Conservation (phyloP, 2,113 vertebrate species). For the Myotis brandtii region DNA sequence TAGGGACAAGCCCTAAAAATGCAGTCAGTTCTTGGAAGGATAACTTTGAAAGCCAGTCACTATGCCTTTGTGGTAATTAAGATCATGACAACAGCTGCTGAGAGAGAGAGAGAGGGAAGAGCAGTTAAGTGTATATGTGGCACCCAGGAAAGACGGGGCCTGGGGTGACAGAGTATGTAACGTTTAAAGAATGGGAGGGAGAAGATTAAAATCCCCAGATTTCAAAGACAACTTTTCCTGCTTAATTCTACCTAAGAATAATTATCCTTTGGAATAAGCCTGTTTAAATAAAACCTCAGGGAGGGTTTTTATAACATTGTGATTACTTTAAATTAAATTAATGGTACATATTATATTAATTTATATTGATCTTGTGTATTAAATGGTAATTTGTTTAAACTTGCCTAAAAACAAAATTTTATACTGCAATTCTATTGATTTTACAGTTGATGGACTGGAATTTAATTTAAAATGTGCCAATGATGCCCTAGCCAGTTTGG, state of each 20-base stretch:
- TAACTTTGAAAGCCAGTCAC: neutral
- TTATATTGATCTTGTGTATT: neutral
- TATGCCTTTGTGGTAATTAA: neutral
- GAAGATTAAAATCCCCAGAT: neutral
- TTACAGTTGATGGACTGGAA: neutral
- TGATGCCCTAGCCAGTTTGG: neutral
- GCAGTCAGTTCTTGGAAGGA: neutral
- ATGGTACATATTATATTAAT: neutral
- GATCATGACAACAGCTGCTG: neutral
- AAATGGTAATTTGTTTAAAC: neutral
- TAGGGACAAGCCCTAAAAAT: neutral
- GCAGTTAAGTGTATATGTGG: accelerated
- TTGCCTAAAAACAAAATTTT: neutral
- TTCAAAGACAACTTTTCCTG: neutral
- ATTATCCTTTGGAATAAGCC: neutral
- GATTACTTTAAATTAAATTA: slow-evolving; percentile 41
- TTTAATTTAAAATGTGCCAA: neutral
- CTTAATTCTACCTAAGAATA: neutral
- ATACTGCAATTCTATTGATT: neutral
- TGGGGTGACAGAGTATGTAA: neutral
- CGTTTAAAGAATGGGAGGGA: neutral
- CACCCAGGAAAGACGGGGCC: neutral
- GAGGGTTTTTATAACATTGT: neutral
- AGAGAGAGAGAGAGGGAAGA: neutral
- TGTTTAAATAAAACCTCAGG: neutral